Conservation (phyloP, 2,113 vertebrate species). For the Colius striatus region DNA sequence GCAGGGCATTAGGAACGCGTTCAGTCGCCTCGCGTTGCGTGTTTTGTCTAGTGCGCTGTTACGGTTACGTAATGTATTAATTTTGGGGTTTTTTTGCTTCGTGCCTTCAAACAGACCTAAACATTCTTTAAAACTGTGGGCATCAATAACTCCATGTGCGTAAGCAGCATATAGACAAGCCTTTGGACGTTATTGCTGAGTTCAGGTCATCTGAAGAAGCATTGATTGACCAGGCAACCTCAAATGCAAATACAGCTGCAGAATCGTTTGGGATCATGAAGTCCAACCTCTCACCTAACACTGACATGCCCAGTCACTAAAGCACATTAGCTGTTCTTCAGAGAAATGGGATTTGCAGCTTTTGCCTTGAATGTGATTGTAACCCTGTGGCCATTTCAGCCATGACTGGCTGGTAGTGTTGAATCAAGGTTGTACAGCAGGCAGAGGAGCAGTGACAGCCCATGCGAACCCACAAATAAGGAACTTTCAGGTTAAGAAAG, state of each 20-base stretch:
- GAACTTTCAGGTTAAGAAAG: constrained; percentile 13
- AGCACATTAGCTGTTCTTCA: too few species aligned
- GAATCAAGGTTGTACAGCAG: not conserved
- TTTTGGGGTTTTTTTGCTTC: not conserved
- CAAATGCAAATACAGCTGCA: not conserved
- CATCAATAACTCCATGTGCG: fast-evolving
- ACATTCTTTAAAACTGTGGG: not conserved
- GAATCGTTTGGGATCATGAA: too few species aligned
- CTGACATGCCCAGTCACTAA: too few species aligned
- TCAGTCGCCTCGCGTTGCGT: fast-evolving
- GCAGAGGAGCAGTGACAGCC: not conserved
- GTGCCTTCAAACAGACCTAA: not conserved
- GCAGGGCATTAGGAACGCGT: fast-evolving
- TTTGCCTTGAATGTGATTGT: not conserved
- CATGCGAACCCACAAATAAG: not conserved
- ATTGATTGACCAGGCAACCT: not conserved
- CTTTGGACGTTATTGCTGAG: not conserved
- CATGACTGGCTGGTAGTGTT: not conserved
- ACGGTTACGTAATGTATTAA: not conserved
- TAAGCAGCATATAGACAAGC: fast-evolving
- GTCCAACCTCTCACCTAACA: too few species aligned
- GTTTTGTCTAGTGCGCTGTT: not conserved
- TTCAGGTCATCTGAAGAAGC: not conserved
- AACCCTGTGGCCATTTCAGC: not conserved
- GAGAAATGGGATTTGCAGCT: not conserved